A percentile compares a stretch with the other conserved stretches of the same genome.
Conservation (phyloP, 2,113 vertebrate species). For the human region DNA sequence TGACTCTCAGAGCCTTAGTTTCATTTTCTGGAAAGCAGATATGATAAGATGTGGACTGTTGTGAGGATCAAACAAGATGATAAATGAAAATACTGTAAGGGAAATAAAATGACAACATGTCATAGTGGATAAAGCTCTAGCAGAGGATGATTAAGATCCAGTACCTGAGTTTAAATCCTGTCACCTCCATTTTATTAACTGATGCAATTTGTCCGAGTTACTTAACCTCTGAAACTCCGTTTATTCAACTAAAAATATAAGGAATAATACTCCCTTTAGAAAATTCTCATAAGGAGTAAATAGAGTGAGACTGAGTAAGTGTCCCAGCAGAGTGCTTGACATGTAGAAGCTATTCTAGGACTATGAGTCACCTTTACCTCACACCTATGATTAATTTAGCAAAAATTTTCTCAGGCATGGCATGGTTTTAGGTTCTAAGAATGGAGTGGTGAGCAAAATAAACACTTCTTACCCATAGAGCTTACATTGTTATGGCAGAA, state of each 20-base stretch:
- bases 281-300: not conserved
- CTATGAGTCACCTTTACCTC: fast-evolving
- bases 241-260: not conserved
- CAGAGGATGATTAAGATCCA: not conserved
- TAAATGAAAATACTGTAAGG: not conserved
- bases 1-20: not conserved
- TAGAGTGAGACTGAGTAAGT: too few species aligned
- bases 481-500: fast-evolving
- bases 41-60: not conserved
- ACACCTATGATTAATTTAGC: fast-evolving
- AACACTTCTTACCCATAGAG: fast-evolving
- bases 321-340: fast-evolving
- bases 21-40: not conserved
- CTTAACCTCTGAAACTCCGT: not conserved
- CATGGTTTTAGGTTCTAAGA: not conserved
- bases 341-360: fast-evolving
- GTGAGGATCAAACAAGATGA: not conserved
- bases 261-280: not conserved
- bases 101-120: not conserved
- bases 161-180: not conserved
- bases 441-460: not conserved
- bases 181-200: not conserved
- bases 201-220: not conserved
- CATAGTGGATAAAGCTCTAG: not conserved
- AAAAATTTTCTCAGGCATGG: not conserved